Conservation (phyloP, 1,140 invertebrate genomes). For the Caligus rogercresseyi region DNA sequence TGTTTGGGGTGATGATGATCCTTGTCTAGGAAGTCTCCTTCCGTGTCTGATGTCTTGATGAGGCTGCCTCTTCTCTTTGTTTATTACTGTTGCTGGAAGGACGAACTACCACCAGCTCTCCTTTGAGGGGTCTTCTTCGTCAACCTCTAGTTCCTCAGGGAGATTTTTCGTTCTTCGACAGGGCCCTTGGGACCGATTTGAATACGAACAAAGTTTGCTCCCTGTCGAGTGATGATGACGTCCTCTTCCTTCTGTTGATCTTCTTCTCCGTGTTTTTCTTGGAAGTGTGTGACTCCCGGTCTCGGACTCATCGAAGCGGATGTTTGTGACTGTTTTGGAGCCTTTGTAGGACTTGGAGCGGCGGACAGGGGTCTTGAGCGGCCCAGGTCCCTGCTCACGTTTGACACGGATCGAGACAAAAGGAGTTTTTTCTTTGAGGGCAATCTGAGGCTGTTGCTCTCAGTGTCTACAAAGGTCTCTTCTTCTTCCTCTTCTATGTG, state of each 20-base stretch:
- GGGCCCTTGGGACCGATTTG: not conserved
- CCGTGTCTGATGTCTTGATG: not conserved
- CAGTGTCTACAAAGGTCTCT: not conserved
- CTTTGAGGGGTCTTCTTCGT: not conserved
- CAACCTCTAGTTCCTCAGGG: conserved; percentile 13
- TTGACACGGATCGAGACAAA: not conserved
- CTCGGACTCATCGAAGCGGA: not conserved
- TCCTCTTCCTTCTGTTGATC: not conserved
- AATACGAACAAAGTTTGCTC: conserved; percentile 2
- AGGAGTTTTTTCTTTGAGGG: not conserved
- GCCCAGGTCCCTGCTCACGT: not conserved
- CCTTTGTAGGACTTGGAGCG: conserved; percentile 13
- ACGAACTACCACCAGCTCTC: not conserved
- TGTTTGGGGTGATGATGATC: not conserved
- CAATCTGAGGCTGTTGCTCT: not conserved
- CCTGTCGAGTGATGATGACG: not conserved
- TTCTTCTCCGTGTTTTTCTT: not conserved
- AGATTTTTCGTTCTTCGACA: conserved; percentile 1
- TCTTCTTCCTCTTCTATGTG: no score
- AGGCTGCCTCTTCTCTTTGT: conserved; percentile 1
- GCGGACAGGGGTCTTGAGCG: not conserved
- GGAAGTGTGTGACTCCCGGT: conserved; percentile 3
- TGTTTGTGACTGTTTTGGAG: not conserved
- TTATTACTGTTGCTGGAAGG: not conserved
- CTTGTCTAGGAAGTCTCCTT: conserved; percentile 10